These are phyloP conservation scores for Caprella mutica DNA, from an alignment of 2,888 invertebrate genomes.

Conservation along the genomic window DNA sequence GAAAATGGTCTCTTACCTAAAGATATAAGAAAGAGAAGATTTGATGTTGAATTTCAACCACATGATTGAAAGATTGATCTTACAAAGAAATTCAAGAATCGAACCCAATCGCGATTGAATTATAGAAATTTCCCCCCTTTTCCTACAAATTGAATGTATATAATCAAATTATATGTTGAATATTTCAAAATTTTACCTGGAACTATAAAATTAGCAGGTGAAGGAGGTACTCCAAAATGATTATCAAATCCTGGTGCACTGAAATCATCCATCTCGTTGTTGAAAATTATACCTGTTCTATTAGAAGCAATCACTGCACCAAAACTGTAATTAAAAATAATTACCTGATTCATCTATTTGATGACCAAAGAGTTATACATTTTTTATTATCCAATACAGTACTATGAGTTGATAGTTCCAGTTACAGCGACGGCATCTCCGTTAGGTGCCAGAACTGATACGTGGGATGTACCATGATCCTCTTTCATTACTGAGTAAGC, in stretches of 20 bases:
- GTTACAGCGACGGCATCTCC: constrained; percentile 89
- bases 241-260: constrained; percentile 55
- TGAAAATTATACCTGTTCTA: constrained; percentile 74
- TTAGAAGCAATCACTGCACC: constrained; percentile 63
- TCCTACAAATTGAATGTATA: too few species aligned
- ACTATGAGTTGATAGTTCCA: constrained; percentile 69
- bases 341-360: too few species aligned
- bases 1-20: constrained; percentile 63
- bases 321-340: too few species aligned
- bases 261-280: constrained; percentile 87
- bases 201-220: constrained; percentile 66
- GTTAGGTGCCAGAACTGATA: constrained; percentile 66
- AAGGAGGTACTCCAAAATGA: constrained; percentile 62
- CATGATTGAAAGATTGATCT: too few species aligned
- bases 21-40: neutral
- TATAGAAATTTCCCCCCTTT: too few species aligned
- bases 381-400: too few species aligned
- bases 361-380: too few species aligned
- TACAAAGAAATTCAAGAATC: too few species aligned
- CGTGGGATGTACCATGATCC: constrained; percentile 69
- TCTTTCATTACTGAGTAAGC: constrained; percentile 42
- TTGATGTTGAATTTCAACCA: too few species aligned
- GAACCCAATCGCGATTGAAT: too few species aligned
- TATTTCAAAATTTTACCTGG: too few species aligned
- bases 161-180: too few species aligned